Base-by-base conservation (phyloP, 2,797 vertebrate genomes). In the Babyrousa celebensis region DNA sequence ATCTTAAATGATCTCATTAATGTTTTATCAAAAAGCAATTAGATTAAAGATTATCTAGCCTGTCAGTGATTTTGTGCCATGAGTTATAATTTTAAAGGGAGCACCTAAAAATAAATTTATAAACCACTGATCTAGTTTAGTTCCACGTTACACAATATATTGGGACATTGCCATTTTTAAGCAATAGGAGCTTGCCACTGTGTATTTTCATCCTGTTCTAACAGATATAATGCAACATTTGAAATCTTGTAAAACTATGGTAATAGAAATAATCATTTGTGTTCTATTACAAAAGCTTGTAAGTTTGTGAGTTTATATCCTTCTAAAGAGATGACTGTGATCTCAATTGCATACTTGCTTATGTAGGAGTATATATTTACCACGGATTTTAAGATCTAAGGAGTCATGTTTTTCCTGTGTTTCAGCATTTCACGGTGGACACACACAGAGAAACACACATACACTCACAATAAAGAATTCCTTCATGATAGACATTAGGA, bases 1-100 rank as follows among this genome's bases (percentile, higher is more conserved):
- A 52, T 65, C 7, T 88, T 86, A 89, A 93, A 32, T 48, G 1
- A 87, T 70, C 16, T 96, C 43, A 93, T 94, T 71, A 91, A 11
- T 36, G 12, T 71, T 78, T 89, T 60, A 62, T 80, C n/a, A 77
- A 68, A 77, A 82, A 78, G 8, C 12, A 70, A 48, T 10, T 48
- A 9, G 43, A 48, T 48, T 48, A 48, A 48, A 48, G 43, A 48
- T 58, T 84, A 84, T 52, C 29, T 72, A 71, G 82, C 67, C 83
- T 91, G 20, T 60, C 43, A 89, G 62, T 67, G 29, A 92, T 58
- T 91, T 75, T 84, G 16, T 62, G 23, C 0, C 27, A 52, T 40
- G 5, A 86, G 4, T 84, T 82, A 58, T 62, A 67, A 67, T 89
- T 93, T 93, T 29, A 12, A 65, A 32, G 71, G n/a, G 29, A 79